These are phyloP conservation scores for Cariama cristata DNA, from an alignment of 2,113 vertebrate genomes.

Conservation along the genomic window DNA sequence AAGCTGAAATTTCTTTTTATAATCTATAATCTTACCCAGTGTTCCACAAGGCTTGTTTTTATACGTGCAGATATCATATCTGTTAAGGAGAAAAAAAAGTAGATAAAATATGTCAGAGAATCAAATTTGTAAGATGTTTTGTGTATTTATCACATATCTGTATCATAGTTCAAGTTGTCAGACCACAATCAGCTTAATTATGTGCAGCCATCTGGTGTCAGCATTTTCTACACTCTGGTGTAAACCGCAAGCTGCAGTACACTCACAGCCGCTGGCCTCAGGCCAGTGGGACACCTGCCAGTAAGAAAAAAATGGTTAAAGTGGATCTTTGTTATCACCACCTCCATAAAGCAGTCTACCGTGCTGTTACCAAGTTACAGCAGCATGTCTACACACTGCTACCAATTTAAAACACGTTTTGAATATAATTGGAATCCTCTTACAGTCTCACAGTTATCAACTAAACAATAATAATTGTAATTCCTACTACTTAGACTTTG, in stretches of 20 bases:
- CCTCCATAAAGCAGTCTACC: constrained; percentile 67
- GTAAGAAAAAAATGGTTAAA: constrained; percentile 73
- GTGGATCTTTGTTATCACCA: constrained; percentile 71
- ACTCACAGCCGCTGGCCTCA: constrained; percentile 68
- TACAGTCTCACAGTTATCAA: background rate
- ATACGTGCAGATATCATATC: constrained; percentile 99
- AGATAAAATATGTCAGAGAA: constrained; percentile 63
- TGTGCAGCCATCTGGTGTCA: constrained; percentile 73
- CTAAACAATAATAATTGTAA: background rate
- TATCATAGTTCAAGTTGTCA: constrained; percentile 69
- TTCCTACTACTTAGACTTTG: background rate
- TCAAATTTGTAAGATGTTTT: constrained; percentile 46
- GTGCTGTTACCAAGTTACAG: constrained; percentile 34
- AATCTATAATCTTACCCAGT: constrained; percentile 89
- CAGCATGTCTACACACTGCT: constrained; percentile 26
- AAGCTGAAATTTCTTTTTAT: constrained; percentile 40
- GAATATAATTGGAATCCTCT: background rate
- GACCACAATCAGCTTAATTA: constrained; percentile 76
- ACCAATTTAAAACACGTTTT: constrained; percentile 14
- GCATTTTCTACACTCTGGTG: constrained; percentile 73
- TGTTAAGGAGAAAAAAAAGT: constrained; percentile 72
- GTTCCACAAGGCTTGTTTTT: constrained; percentile 99
- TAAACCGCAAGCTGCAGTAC: constrained; percentile 68
- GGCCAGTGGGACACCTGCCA: constrained; percentile 78
- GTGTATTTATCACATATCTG: constrained; percentile 67